phyloP scores from a whole-genome alignment of 2,888 invertebrate species.

The Drosophila recens region DNA sequence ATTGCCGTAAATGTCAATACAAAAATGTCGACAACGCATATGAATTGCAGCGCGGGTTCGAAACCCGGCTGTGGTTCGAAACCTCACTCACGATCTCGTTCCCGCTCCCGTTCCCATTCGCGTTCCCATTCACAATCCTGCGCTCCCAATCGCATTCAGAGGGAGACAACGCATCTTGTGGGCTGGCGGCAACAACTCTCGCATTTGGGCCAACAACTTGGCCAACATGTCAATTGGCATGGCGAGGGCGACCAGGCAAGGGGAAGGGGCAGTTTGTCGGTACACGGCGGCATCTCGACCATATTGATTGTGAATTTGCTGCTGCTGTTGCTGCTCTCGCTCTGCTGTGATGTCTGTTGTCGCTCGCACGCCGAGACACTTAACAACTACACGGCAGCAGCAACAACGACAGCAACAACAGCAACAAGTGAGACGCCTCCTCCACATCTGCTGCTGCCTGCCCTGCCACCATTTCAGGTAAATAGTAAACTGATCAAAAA shows the following conservation, averaged over 20 bases:
- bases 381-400: constrained; percentile 13
- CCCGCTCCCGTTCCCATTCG: background rate
- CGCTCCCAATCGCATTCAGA: background rate
- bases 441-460: background rate
- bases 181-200: constrained; percentile 49
- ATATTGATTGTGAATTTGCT: constrained; percentile 67
- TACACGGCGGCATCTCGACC: constrained; percentile 59
- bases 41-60: constrained; percentile 18
- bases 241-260: background rate
- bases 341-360: constrained; percentile 76
- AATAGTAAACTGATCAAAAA: background rate
- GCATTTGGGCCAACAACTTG: constrained; percentile 49
- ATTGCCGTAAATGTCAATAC: constrained; percentile 75
- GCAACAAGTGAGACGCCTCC: background rate
- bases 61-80: background rate
- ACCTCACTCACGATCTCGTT: background rate
- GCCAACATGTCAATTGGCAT: constrained; percentile 1
- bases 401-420: background rate
- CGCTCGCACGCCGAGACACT: constrained; percentile 54
- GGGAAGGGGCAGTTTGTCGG: background rate
- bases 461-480: background rate
- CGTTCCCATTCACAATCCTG: constrained; percentile 1
- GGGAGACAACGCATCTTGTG: constrained; percentile 8
- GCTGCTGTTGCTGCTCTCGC: constrained; percentile 63
- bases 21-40: constrained; percentile 58